Base-by-base conservation (phyloP, 23 tunicate genomes). In the Oikopleura vanhoeffeni region DNA sequence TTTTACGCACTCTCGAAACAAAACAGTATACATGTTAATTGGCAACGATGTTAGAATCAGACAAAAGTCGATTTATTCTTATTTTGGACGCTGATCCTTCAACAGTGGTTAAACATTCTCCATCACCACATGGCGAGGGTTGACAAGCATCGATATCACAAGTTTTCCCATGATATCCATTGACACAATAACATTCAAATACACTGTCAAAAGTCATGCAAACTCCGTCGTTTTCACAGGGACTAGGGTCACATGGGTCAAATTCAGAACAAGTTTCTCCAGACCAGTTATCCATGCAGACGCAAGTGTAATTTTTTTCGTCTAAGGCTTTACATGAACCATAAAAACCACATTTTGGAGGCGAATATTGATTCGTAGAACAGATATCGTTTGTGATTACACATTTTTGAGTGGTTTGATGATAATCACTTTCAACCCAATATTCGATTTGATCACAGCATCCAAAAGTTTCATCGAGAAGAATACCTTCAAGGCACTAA, bases 181-280 rank as follows among this genome's bases (percentile, higher is more conserved):
- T 49, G 13, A 49, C 64, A 24, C 64, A 49, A 49, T 49, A 24
- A 24, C 64, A 49, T 13, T 49, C 24, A 24, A 49, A 49, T 8
- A 8, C 18, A 49, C 24, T 49, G 13, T 49, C 64, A 24, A 13
- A 8, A 8, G 13, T 49, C 64, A 49, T 49, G 24, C 97, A 92
- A 38, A 83, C 84, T 0, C 89, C 97, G 41, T 76, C 84, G 83
- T 92, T 92, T 1, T 40, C 33, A 76, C 97, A 92, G 0, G 92
- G 97, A 28, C 76, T 76, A 0, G 97, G 97, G 76, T 87, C 76
- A 41, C 97, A 92, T 32, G 97, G 97, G 40, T 92, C 85, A 32
- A 92, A 84, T 2, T 88, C 91, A 4, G 13, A 13, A 49, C 64
- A 49, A 8, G 13, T 13, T 49, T 49, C 64, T 13, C 64, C 64